phyloP scores from a whole-genome alignment of 2,113 vertebrate genomes.

The Nothobranchius furzeri region DNA sequence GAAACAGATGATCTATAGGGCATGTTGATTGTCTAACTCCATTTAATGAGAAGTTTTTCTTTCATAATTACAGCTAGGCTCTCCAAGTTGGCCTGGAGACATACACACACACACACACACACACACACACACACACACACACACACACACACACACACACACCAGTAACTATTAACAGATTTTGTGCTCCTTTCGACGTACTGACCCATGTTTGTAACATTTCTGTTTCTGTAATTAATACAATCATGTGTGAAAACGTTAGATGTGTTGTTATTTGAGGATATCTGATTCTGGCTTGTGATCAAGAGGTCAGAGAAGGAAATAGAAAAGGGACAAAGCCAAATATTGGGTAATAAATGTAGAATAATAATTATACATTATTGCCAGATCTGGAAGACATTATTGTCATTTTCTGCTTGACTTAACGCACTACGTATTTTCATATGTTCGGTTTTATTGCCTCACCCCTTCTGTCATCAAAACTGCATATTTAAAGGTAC shows the following conservation, averaged over 20 bases:
- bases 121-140: no score
- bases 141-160: background rate
- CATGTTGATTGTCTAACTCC: constrained; percentile 31
- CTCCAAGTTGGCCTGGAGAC: background rate
- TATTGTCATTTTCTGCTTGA: background rate
- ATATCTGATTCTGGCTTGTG: background rate
- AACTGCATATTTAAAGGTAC: background rate
- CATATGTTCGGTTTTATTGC: background rate
- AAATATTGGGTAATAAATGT: background rate
- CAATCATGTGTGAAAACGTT: background rate
- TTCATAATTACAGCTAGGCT: constrained; percentile 20
- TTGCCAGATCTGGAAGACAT: background rate
- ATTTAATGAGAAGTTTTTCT: constrained; percentile 27
- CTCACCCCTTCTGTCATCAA: background rate
- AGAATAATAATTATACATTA: background rate
- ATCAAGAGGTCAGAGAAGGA: background rate
- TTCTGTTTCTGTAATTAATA: background rate
- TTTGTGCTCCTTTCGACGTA: background rate
- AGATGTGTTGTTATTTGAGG: no score
- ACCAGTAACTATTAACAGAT: background rate
- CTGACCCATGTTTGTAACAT: background rate
- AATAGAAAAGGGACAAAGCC: background rate
- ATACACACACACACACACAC: background rate
- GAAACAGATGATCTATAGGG: constrained; percentile 45
- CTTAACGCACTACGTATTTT: no score